Evolutionary conservation across 1,140 invertebrate genomes (phyloP), one percentile per base, ranked within the genome.

Genomic region (Chironomus tepperi): DNA sequence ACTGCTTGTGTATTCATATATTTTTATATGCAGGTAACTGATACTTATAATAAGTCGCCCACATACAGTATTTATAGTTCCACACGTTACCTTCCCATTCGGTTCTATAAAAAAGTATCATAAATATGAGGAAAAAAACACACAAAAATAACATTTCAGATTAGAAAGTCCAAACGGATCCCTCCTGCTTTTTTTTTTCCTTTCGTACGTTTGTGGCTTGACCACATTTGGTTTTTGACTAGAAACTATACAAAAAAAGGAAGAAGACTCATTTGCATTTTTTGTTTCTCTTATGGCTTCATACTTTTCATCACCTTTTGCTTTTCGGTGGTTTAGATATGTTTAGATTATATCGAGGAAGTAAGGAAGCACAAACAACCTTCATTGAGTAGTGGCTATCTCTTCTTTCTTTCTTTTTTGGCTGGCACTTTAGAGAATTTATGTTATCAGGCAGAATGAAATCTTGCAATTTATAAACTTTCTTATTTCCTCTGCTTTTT

Each of bases 301-400:
- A 12, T 57, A 57, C 47, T 57, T 57, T 34, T 57, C 47, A 57
- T 57, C 47, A 57, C 47, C 47, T 57, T 57, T 57, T 57, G 24
- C 12, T 12, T 15, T 57, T 57, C 12, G 12, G 47, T n/a, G 3
- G 12, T 57, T 57, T 12, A 34, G 24, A 34, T 34, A 34, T 34
- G 24, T 34, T 34, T 34, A 34, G 24, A 34, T 5, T 1, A 34
- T 34, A 2, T 34, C 24, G 5, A 34, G 24, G 24, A 34, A 34
- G 1, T 34, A 5, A 34, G 24, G 24, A 34, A 34, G 24, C 24
- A 2, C 24, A 34, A 34, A 34, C 24, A 34, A 5, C 24, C n/a
- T 34, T 34, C 5, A 34, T 34, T n/a, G n/a, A n/a, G 24, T 34
- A 34, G 24, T 34, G 24, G 24, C 24, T 34, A 34, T 34, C 24